Conservation (phyloP, 1,140 invertebrate species). For the Pachypeltis micranthus region DNA sequence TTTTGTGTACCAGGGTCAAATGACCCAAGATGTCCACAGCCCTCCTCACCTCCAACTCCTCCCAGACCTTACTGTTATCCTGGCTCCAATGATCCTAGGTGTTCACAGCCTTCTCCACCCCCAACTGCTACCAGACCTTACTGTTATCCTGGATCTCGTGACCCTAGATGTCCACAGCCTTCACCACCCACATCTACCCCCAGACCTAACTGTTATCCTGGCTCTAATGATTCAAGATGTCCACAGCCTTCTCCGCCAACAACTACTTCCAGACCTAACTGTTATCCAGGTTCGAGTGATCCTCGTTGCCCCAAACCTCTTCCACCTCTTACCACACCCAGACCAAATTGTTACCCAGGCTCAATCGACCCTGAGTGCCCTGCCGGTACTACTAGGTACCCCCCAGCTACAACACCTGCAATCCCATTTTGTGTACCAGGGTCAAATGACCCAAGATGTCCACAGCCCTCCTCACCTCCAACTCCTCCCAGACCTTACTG, state of each 20-base stretch:
- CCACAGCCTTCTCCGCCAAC: conserved; percentile 18
- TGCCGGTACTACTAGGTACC: no score
- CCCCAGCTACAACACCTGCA: neutral
- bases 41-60: conserved; percentile 22
- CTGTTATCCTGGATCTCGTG: conserved; percentile 26
- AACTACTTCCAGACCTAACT: conserved; percentile 9
- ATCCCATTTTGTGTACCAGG: conserved; percentile 30
- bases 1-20: conserved; percentile 31
- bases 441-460: conserved; percentile 31
- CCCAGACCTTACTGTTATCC: conserved; percentile 29
- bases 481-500: conserved; percentile 25
- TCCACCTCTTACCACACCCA: conserved; percentile 23
- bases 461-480: conserved; percentile 25
- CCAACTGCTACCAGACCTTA: conserved; percentile 18
- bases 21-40: conserved; percentile 33
- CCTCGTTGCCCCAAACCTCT: conserved; percentile 32
- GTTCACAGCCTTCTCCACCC: conserved; percentile 27
- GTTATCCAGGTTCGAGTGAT: conserved; percentile 32
- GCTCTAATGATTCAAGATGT: conserved; percentile 33
- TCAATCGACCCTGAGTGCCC: conserved; percentile 31
- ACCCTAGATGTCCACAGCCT: neutral
- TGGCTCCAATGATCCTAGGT: conserved; percentile 31
- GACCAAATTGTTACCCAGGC: conserved; percentile 30
- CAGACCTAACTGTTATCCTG: conserved; percentile 32
- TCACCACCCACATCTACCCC: conserved; percentile 25